phyloP scores from a whole-genome alignment of 2,888 invertebrate genomes.

The Hemithea aestivaria region DNA sequence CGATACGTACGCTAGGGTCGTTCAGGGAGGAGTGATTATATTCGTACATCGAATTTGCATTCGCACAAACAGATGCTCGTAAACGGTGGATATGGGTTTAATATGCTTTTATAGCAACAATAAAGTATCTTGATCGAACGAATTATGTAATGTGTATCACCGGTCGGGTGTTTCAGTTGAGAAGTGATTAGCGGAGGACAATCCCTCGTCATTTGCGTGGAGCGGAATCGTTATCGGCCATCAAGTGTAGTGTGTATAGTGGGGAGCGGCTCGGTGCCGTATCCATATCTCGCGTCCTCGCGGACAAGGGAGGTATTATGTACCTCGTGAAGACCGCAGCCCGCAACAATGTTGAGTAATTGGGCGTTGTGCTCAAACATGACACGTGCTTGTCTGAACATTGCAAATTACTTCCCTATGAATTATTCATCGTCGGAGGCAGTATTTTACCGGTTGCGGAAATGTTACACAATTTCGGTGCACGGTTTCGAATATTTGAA shows the following conservation, averaged over 20 bases:
- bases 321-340: slow-evolving; percentile 25
- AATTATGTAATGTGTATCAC: slow-evolving; percentile 16
- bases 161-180: slow-evolving; percentile 10
- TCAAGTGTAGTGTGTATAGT: slow-evolving; percentile 13
- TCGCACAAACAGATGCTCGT: slow-evolving; percentile 45
- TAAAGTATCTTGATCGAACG: slow-evolving; percentile 35
- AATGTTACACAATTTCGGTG: slow-evolving; percentile 21
- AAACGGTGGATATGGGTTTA: slow-evolving; percentile 37
- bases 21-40: slow-evolving; percentile 49
- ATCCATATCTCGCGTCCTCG: slow-evolving; percentile 25
- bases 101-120: slow-evolving; percentile 36
- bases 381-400: slow-evolving; percentile 33
- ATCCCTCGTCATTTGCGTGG: slow-evolving; percentile 8
- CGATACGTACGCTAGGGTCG: slow-evolving; percentile 42
- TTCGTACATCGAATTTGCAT: slow-evolving; percentile 54
- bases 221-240: slow-evolving; percentile 11
- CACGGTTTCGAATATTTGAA: slow-evolving; percentile 8
- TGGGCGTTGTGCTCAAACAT: slow-evolving; percentile 33
- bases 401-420: slow-evolving; percentile 35
- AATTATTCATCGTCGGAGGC: slow-evolving; percentile 27
- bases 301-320: slow-evolving; percentile 27
- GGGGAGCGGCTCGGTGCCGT: slow-evolving; percentile 25
- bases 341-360: slow-evolving; percentile 35
- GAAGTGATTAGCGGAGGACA: slow-evolving; percentile 16
- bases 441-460: slow-evolving; percentile 19